A percentile compares a stretch with the other conserved stretches of the same genome.
Evolutionary conservation across 2,888 invertebrate genomes (phyloP).

Genomic region (Microctonus aethiopoides): DNA sequence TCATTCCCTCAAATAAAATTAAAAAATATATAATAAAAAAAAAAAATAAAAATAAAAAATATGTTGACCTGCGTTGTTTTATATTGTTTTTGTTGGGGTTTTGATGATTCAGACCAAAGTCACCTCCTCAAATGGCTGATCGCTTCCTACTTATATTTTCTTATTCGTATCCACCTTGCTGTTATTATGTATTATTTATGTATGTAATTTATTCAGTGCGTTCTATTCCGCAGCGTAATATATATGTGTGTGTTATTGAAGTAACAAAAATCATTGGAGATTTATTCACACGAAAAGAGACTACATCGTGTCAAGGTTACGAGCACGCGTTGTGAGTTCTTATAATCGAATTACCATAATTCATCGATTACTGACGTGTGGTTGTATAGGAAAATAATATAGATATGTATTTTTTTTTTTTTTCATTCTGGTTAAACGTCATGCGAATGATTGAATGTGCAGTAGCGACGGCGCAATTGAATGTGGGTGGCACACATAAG

Average conservation of each 20-base stretch:
- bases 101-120: slow-evolving; percentile 18
- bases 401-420: background rate
- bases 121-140: background rate
- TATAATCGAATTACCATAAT: slow-evolving; percentile 41
- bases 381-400: background rate
- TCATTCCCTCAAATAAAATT: slow-evolving; percentile 21
- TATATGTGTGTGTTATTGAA: too few relatives aligned
- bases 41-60: slow-evolving; percentile 6
- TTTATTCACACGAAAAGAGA: background rate
- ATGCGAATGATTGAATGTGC: background rate
- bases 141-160: background rate
- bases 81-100: slow-evolving; percentile 13
- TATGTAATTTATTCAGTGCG: background rate
- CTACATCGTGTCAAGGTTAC: slow-evolving; percentile 11
- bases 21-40: slow-evolving; percentile 10
- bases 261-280: background rate
- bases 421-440: background rate
- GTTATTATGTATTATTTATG: background rate
- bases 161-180: background rate
- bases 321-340: background rate
- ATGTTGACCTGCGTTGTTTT: slow-evolving; percentile 7
- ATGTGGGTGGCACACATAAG: slow-evolving; percentile 19
- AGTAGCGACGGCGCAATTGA: slow-evolving; percentile 8
- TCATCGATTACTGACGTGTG: slow-evolving; percentile 38
- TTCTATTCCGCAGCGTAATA: background rate